Evolutionary conservation across 1,140 invertebrate genomes (phyloP), one percentile per base, ranked within the genome.

Genomic region (Vanessa tameamea): DNA sequence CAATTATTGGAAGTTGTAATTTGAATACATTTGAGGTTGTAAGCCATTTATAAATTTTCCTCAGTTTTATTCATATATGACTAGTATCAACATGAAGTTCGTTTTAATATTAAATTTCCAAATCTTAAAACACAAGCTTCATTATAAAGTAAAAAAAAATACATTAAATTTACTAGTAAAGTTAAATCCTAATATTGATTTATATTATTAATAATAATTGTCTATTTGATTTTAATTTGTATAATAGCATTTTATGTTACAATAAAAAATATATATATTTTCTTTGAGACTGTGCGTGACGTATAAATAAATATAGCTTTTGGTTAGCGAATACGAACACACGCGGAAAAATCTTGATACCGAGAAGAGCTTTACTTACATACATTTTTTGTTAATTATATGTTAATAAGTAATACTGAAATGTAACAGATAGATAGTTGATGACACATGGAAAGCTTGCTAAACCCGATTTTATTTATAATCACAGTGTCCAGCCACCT

Each of bases 381-480:
- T 53, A 9, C 13, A 67, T 57, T 64, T 71, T 63, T 14, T n/a
- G n/a, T 15, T 67, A 73, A 67, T 67, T 67, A 26, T 61, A 55
- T 20, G 16, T 59, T 73, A 73, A 50, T 61, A 67, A 65, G 20
- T 73, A 31, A 70, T 64, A 51, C n/a, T 57, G 67, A 64, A 55
- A 31, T 59, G 68, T 75, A 65, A 69, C 67, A 61, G 65, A 74
- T 59, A 74, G 73, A 66, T 75, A 75, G 73, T 48, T 50, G 69
- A 75, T 75, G 73, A 75, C 73, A 75, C 73, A 64, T 47, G 73
- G 72, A 47, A 73, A 74, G 69, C 67, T 68, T 53, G 69, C 82
- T 83, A 81, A 83, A 81, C 72, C 79, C 72, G 57, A 81, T 82
- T 86, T 86, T 92, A 92, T 92, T 92, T 92, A 89, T 90, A 89